A percentile compares a stretch with the other conserved stretches of the same genome.
Evolutionary conservation across 2,888 invertebrate species (phyloP).

Genomic region (Megamerina dolium): DNA sequence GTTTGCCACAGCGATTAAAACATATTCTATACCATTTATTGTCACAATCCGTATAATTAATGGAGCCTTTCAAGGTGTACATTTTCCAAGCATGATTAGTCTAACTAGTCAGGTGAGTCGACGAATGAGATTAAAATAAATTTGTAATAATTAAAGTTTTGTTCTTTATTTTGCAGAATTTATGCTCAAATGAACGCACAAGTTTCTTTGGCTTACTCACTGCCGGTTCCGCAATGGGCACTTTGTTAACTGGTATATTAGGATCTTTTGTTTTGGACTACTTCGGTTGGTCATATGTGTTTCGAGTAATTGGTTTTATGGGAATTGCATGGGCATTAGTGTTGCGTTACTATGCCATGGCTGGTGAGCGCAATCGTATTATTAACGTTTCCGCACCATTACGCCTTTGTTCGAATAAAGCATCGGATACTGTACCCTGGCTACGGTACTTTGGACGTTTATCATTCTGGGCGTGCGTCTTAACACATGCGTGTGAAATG

Average conservation of each 20-base stretch:
- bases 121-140: conserved; percentile 1
- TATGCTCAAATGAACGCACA: conserved; percentile 59
- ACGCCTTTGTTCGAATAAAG: conserved; percentile 44
- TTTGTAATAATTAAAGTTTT: background rate
- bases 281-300: conserved; percentile 62
- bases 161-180: conserved; percentile 44
- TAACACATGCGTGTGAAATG: conserved; percentile 66
- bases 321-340: conserved; percentile 56
- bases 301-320: conserved; percentile 58
- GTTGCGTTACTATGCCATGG: conserved; percentile 54
- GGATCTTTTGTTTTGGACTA: conserved; percentile 61
- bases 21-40: conserved; percentile 52
- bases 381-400: conserved; percentile 47
- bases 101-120: conserved; percentile 54
- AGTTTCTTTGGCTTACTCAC: conserved; percentile 62
- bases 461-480: conserved; percentile 64
- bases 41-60: conserved; percentile 57
- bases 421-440: conserved; percentile 55
- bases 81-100: conserved; percentile 66
- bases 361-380: conserved; percentile 43
- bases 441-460: conserved; percentile 54
- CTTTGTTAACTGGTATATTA: conserved; percentile 60
- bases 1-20: conserved; percentile 38
- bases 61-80: conserved; percentile 63
- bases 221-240: conserved; percentile 59